phyloP scores from a whole-genome alignment of 2,797 vertebrate species.

The Pangasius djambal region DNA sequence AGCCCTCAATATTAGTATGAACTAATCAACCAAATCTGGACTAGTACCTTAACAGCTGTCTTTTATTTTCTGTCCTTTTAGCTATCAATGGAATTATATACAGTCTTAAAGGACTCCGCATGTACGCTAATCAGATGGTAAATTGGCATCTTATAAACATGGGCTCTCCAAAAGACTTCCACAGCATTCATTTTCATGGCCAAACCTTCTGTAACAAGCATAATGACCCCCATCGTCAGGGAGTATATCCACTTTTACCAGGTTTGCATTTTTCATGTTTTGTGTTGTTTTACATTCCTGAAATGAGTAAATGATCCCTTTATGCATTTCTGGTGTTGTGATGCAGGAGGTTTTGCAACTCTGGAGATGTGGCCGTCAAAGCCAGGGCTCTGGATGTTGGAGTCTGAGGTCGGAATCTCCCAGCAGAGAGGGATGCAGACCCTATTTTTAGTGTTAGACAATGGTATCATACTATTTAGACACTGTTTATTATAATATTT shows the following conservation, averaged over 20 bases:
- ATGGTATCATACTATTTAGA: slow-evolving; percentile 72
- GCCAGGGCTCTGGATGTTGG: slow-evolving; percentile 90
- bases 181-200: slow-evolving; percentile 92
- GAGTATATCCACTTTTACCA: slow-evolving; percentile 86
- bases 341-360: slow-evolving; percentile 86
- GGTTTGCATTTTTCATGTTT: slow-evolving; percentile 70
- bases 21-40: neutral
- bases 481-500: neutral
- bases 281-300: neutral
- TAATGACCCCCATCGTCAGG: slow-evolving; percentile 78
- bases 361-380: slow-evolving; percentile 91
- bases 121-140: slow-evolving; percentile 86
- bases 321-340: slow-evolving; percentile 16
- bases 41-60: neutral
- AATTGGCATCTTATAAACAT: slow-evolving; percentile 90
- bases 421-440: slow-evolving; percentile 92
- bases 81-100: slow-evolving; percentile 92
- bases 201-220: slow-evolving; percentile 88
- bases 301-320: neutral
- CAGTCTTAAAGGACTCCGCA: slow-evolving; percentile 87
- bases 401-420: slow-evolving; percentile 86
- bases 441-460: slow-evolving; percentile 85
- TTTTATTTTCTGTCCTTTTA: slow-evolving; percentile 55
- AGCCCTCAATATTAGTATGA: neutral
- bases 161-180: slow-evolving; percentile 86